These are phyloP conservation scores for Cosmia trapezina DNA, from an alignment of 2,888 invertebrate genomes.

Conservation along the genomic window DNA sequence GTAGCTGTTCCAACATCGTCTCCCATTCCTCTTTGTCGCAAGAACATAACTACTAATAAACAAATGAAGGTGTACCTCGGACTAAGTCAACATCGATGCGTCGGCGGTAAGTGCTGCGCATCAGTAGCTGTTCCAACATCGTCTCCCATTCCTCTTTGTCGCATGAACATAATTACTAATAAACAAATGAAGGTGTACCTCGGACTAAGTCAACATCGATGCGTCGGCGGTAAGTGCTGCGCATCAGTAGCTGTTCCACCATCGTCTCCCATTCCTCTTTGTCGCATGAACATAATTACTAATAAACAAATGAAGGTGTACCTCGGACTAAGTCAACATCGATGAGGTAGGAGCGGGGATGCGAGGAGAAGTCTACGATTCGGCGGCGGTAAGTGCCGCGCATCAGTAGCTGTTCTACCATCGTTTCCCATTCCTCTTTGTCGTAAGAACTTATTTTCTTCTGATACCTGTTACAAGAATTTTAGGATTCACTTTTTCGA, in stretches of 20 bases:
- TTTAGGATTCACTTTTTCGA: not conserved
- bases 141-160: slow-evolving; percentile 99
- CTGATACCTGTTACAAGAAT: slow-evolving; percentile 93
- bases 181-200: slow-evolving; percentile 90
- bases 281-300: slow-evolving; percentile 97
- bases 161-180: slow-evolving; percentile 95
- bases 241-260: slow-evolving; percentile 93
- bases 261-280: slow-evolving; percentile 99
- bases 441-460: slow-evolving; percentile 99
- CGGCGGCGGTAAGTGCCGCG: slow-evolving; percentile 89
- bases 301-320: slow-evolving; percentile 75
- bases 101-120: slow-evolving; percentile 87
- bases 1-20: slow-evolving; percentile 96
- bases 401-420: slow-evolving; percentile 94
- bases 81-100: slow-evolving; percentile 98
- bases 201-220: slow-evolving; percentile 98
- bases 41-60: slow-evolving; percentile 94
- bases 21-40: slow-evolving; percentile 99
- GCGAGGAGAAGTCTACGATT: slow-evolving; percentile 95
- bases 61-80: slow-evolving; percentile 92
- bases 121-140: slow-evolving; percentile 94
- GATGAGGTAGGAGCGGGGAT: slow-evolving; percentile 97
- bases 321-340: slow-evolving; percentile 99
- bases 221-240: slow-evolving; percentile 89
- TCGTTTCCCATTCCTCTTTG: slow-evolving; percentile 99